Evolutionary conservation across 2,113 vertebrate species (phyloP).

Genomic region (Xenopus laevis): DNA sequence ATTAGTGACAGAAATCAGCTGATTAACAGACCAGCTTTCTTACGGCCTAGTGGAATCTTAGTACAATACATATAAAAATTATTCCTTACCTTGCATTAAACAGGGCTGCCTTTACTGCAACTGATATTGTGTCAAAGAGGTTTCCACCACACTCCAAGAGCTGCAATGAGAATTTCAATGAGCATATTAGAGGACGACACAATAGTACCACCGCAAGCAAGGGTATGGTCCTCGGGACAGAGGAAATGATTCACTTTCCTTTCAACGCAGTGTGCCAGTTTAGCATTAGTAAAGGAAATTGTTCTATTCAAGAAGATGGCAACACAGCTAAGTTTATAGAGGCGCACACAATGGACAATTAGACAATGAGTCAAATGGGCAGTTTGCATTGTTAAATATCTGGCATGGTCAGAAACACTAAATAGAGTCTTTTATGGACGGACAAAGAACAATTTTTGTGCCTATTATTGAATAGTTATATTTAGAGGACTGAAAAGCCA

Average conservation of each 20-base stretch:
- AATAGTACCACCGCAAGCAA: neutral
- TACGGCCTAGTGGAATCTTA: too few species aligned
- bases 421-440: slow-evolving; percentile 1
- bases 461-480: too few species aligned
- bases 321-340: neutral
- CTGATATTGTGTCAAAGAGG: slow-evolving; percentile 86
- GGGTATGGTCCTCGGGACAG: too few species aligned
- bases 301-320: neutral
- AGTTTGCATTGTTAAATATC: slow-evolving; percentile 11
- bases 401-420: neutral
- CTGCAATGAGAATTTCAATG: slow-evolving; percentile 58
- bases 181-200: neutral
- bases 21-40: too few species aligned
- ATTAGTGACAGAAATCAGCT: too few species aligned
- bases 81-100: slow-evolving; percentile 86
- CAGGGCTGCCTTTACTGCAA: slow-evolving; percentile 96
- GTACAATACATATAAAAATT: too few species aligned
- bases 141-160: slow-evolving; percentile 94
- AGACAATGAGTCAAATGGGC: slow-evolving; percentile 4
- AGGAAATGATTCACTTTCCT: neutral
- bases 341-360: slow-evolving; percentile 21
- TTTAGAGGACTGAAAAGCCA: too few species aligned
- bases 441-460: slow-evolving; percentile 3
- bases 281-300: neutral
- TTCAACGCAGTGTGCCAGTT: neutral